phyloP scores from a whole-genome alignment of 2,113 vertebrate species.

The Cottus gobio region DNA sequence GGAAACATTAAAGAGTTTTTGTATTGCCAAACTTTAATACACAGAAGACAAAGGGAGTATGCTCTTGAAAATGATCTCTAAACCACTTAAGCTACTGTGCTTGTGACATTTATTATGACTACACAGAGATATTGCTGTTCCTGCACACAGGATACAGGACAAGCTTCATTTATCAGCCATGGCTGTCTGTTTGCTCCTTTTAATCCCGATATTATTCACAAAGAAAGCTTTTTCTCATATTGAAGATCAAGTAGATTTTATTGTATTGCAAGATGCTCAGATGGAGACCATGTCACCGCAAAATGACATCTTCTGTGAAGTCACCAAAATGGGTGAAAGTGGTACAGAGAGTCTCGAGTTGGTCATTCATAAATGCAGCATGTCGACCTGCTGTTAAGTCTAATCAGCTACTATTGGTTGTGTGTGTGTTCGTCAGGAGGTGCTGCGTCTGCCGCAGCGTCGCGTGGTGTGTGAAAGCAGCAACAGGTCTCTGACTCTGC shows the following conservation, averaged over 20 bases:
- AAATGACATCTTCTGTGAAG: neutral
- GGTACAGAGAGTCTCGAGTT: neutral
- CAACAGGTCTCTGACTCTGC: conserved; percentile 89
- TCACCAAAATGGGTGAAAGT: neutral
- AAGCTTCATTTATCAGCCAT: neutral
- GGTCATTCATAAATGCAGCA: neutral
- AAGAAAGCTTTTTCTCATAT: neutral
- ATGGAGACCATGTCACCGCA: neutral
- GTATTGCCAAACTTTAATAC: neutral
- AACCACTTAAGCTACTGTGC: neutral
- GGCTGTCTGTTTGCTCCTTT: neutral
- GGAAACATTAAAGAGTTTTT: neutral
- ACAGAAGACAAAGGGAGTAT: neutral
- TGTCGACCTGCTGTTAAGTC: neutral
- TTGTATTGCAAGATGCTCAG: neutral
- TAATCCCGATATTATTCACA: neutral
- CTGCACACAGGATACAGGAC: neutral
- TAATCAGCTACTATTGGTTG: neutral
- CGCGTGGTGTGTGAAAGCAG: conserved; percentile 95
- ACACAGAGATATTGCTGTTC: neutral
- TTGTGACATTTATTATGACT: conserved; percentile 16
- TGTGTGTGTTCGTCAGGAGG: conserved; percentile 83
- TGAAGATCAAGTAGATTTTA: neutral
- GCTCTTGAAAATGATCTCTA: neutral
- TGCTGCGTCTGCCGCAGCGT: conserved; percentile 89